Percentiles rank a stretch among this genome's conserved stretches.
These are phyloP conservation scores for Dicrurus megarhynchus DNA, from an alignment of 2,113 vertebrate species.

Conservation along the genomic window DNA sequence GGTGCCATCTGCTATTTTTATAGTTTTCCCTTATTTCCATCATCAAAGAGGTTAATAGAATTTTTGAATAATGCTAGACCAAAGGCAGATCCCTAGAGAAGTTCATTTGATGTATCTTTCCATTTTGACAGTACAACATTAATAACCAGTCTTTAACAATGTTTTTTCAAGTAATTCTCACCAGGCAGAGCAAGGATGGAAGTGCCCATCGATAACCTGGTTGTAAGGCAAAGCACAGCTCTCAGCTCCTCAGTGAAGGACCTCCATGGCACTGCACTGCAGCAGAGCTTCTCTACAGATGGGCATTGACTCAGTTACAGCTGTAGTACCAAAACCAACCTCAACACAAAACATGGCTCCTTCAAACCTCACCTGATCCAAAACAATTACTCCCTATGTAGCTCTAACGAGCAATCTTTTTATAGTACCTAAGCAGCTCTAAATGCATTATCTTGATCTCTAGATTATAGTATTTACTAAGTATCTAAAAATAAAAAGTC, in stretches of 20 bases:
- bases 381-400: neutral
- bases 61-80: conserved; percentile 23
- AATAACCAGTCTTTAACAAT: conserved; percentile 5
- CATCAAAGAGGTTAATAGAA: conserved; percentile 29
- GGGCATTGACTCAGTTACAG: fast-evolving
- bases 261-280: neutral
- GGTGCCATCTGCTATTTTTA: neutral
- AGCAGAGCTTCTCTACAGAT: neutral
- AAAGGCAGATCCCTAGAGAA: neutral
- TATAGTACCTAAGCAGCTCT: neutral
- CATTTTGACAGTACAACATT: neutral
- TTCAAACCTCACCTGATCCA: neutral
- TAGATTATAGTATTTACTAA: neutral
- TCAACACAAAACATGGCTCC: neutral
- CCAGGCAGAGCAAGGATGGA: neutral
- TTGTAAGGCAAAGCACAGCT: neutral
- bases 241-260: neutral
- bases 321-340: neutral
- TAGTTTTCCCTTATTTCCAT: neutral
- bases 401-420: neutral
- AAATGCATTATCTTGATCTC: neutral
- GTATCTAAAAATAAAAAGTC: neutral
- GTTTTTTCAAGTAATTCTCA: conserved; percentile 33
- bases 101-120: neutral
- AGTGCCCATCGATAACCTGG: neutral